Evolutionary conservation across 2,888 invertebrate genomes (phyloP).

Genomic region (Ochropacha duplaris): DNA sequence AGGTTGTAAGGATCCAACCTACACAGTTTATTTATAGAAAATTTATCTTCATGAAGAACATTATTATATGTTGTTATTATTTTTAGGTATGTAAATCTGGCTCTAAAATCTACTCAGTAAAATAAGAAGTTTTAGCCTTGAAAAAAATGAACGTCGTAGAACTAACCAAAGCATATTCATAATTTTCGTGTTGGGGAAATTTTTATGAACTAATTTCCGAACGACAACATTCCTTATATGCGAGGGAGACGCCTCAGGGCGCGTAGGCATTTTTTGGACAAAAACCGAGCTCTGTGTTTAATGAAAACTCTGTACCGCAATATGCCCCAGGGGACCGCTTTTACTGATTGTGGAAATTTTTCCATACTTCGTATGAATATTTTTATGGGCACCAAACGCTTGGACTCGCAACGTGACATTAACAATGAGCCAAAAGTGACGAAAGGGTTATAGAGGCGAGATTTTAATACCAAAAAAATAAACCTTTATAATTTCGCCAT

Average conservation of each 20-base stretch:
- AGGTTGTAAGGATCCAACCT: background rate
- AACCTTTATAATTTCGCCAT: too few species aligned
- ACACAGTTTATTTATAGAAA: background rate
- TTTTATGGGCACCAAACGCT: constrained; percentile 49
- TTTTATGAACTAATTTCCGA: constrained; percentile 79
- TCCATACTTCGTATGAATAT: constrained; percentile 69
- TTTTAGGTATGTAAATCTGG: too few species aligned
- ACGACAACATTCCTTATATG: constrained; percentile 76
- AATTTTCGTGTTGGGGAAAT: constrained; percentile 50
- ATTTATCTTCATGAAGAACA: background rate
- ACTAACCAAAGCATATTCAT: constrained; percentile 34
- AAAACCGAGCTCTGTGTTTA: constrained; percentile 72
- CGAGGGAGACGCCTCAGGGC: constrained; percentile 61
- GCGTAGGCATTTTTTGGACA: constrained; percentile 69
- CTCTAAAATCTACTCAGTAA: too few species aligned
- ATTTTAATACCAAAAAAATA: constrained; percentile 6
- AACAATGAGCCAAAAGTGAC: constrained; percentile 36
- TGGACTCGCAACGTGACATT: constrained; percentile 22
- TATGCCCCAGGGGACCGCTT: constrained; percentile 74
- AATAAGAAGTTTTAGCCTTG: background rate
- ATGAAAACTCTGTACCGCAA: constrained; percentile 78
- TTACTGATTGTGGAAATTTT: constrained; percentile 74
- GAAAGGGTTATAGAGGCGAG: constrained; percentile 14
- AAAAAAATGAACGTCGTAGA: constrained; percentile 28
- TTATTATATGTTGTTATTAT: too few species aligned